These are phyloP conservation scores for Odontamblyopus lacepedii DNA, from an alignment of 2,797 vertebrate species.

Conservation along the genomic window DNA sequence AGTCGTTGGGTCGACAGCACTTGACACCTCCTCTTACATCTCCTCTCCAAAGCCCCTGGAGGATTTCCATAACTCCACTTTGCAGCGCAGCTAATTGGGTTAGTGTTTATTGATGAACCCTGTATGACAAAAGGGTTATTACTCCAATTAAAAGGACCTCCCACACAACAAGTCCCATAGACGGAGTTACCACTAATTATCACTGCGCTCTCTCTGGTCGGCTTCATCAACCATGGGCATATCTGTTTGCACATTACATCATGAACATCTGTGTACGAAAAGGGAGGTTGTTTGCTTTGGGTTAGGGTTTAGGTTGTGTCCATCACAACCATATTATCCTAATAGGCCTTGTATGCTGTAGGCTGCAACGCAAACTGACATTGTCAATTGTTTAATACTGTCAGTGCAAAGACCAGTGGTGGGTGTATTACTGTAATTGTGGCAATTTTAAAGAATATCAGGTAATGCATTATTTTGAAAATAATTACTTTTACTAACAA, in stretches of 20 bases:
- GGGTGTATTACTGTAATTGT: too few species aligned
- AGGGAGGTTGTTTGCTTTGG: constrained; percentile 27
- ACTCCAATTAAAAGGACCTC: constrained; percentile 50
- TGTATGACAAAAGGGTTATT: constrained; percentile 47
- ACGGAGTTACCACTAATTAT: constrained; percentile 44
- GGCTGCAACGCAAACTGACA: constrained; percentile 1
- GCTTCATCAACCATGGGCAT: constrained; percentile 7
- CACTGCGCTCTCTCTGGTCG: constrained; percentile 29
- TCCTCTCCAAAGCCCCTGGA: background rate
- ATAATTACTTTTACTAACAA: too few species aligned
- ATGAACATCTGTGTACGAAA: constrained; percentile 29
- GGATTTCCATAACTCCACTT: constrained; percentile 27
- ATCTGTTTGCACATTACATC: constrained; percentile 21
- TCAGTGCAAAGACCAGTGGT: background rate
- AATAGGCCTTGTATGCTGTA: constrained; percentile 9
- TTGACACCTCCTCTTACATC: constrained; percentile 20
- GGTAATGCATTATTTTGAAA: too few species aligned
- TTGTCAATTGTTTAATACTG: constrained; percentile 10
- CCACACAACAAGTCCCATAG: constrained; percentile 4
- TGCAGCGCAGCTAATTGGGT: constrained; percentile 36
- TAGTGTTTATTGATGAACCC: constrained; percentile 31
- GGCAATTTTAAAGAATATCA: too few species aligned
- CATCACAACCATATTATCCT: constrained; percentile 15
- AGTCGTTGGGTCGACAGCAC: constrained; percentile 7
- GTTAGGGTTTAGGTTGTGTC: background rate